Conservation (phyloP, 2,113 vertebrate genomes). For the Orycteropus afer region DNA sequence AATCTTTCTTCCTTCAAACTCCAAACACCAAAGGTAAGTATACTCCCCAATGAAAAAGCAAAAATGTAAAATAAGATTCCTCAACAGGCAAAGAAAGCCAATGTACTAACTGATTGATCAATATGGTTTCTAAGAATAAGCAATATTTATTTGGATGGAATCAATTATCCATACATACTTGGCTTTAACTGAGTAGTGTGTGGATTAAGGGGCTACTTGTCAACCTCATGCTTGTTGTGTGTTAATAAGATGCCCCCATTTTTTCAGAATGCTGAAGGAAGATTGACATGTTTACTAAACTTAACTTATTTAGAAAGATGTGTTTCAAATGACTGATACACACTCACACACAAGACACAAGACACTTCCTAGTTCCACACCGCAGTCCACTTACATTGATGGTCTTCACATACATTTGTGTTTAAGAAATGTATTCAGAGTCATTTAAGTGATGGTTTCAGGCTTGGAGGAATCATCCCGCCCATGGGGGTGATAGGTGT, state of each 20-base stretch:
- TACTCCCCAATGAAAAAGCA: not conserved
- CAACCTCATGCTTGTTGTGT: not conserved
- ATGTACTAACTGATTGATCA: fast-evolving
- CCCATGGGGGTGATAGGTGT: fast-evolving
- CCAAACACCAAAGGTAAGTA: not conserved
- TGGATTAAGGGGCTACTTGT: conserved; percentile 21
- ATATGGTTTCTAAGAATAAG: not conserved
- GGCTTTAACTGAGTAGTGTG: not conserved
- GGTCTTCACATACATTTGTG: too few species aligned
- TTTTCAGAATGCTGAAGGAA: not conserved
- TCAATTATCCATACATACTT: not conserved
- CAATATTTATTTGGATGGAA: not conserved
- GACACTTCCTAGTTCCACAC: not conserved
- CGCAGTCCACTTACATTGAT: not conserved
- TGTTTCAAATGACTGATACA: not conserved
- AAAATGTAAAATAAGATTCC: not conserved
- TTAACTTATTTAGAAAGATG: not conserved
- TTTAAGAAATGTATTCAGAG: not conserved
- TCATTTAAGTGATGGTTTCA: not conserved
- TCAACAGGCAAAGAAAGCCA: not conserved
- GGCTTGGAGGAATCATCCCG: too few species aligned
- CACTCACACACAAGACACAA: not conserved
- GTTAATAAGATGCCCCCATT: not conserved
- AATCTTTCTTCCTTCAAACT: not conserved
- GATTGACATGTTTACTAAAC: not conserved